These are phyloP conservation scores for Mastigias papua DNA, from an alignment of 30 jellyfish, hydroid and myxozoan species.

Conservation along the genomic window DNA sequence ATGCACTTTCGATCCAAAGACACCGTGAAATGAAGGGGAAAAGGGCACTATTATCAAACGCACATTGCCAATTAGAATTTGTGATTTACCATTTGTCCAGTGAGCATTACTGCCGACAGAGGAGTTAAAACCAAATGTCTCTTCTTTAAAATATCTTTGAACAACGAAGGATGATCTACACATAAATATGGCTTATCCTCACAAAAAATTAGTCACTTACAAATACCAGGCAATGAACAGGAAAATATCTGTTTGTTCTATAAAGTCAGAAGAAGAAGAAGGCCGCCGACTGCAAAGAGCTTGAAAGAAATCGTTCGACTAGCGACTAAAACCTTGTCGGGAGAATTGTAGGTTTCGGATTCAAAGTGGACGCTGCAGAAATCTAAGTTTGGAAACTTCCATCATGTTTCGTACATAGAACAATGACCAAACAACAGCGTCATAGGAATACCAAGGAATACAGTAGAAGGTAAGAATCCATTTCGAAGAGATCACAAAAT, in stretches of 20 bases:
- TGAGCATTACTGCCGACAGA: background rate
- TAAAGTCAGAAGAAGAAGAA: too few species aligned
- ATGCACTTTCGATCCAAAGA: background rate
- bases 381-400: too few species aligned
- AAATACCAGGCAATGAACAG: background rate
- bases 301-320: background rate
- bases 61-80: background rate
- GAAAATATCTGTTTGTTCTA: too few species aligned
- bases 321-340: background rate
- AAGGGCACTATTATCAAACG: background rate
- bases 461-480: too few species aligned
- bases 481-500: too few species aligned
- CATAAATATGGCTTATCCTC: background rate
- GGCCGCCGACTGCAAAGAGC: background rate
- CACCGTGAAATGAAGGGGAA: background rate
- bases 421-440: too few species aligned
- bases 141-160: background rate
- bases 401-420: too few species aligned
- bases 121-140: background rate
- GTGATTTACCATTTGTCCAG: background rate
- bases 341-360: background rate
- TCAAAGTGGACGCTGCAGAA: too few species aligned
- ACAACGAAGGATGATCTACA: conserved; percentile 4
- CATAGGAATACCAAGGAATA: too few species aligned
- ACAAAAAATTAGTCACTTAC: background rate